These are phyloP conservation scores for Gobionotothen gibberifrons DNA, from an alignment of 2,797 vertebrate species.

Conservation along the genomic window DNA sequence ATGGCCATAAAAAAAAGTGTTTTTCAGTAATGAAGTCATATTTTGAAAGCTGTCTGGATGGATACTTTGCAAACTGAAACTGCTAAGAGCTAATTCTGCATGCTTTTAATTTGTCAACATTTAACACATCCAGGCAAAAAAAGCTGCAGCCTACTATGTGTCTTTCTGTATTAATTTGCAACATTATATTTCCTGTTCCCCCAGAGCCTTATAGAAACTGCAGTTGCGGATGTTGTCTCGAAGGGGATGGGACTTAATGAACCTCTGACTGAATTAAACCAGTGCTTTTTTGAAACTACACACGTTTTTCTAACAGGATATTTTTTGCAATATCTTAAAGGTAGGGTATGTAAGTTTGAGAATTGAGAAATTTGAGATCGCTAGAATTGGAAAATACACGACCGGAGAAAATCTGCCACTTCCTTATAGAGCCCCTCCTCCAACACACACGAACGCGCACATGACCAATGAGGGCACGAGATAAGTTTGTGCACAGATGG, in stretches of 20 bases:
- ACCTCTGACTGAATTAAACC: no score
- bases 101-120: not conserved
- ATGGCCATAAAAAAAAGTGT: not conserved
- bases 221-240: not conserved
- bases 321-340: no score
- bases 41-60: not conserved
- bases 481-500: no score
- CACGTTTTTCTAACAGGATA: not conserved
- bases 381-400: no score
- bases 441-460: no score
- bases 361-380: no score
- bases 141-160: not conserved
- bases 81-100: not conserved
- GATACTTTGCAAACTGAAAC: not conserved
- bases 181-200: not conserved
- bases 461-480: no score
- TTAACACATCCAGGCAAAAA: not conserved
- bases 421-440: no score
- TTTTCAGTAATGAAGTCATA: not conserved
- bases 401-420: no score
- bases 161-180: not conserved
- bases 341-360: no score
- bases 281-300: not conserved
- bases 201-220: not conserved
- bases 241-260: no score